Percentiles rank a stretch among this genome's conserved stretches.
Evolutionary conservation across 1,140 invertebrate genomes (phyloP).

Genomic region (Brachionus sp.): DNA sequence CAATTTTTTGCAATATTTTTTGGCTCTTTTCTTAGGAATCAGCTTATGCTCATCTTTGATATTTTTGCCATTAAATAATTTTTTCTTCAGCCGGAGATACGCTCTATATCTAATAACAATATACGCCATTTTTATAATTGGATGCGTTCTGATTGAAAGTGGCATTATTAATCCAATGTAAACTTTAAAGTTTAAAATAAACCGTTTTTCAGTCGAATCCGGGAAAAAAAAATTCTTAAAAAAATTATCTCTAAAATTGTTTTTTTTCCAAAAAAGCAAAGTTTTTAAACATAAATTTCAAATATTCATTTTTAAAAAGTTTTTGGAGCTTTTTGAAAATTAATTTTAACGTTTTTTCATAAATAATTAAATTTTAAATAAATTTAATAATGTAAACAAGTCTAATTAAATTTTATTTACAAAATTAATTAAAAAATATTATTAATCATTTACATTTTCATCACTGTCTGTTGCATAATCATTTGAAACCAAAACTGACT

Average conservation of each 20-base stretch:
- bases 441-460: neutral
- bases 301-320: neutral
- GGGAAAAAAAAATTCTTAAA: neutral
- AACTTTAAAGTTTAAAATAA: neutral
- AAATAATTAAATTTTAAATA: neutral
- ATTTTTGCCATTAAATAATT: constrained; percentile 39
- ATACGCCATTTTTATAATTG: constrained; percentile 26
- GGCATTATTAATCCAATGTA: constrained; percentile 26
- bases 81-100: constrained; percentile 32
- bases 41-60: constrained; percentile 25
- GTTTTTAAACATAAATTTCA: neutral
- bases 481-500: neutral
- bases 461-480: neutral
- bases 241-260: neutral
- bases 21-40: constrained; percentile 17
- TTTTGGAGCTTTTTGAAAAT: neutral
- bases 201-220: neutral
- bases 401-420: neutral
- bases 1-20: constrained; percentile 19
- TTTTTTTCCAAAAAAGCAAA: neutral
- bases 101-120: neutral
- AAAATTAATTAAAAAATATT: neutral
- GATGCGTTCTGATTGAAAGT: constrained; percentile 34
- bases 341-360: too few species aligned
- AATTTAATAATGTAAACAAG: neutral